phyloP scores from a whole-genome alignment of 2,888 invertebrate species.

The Bembecia ichneumoniformis region DNA sequence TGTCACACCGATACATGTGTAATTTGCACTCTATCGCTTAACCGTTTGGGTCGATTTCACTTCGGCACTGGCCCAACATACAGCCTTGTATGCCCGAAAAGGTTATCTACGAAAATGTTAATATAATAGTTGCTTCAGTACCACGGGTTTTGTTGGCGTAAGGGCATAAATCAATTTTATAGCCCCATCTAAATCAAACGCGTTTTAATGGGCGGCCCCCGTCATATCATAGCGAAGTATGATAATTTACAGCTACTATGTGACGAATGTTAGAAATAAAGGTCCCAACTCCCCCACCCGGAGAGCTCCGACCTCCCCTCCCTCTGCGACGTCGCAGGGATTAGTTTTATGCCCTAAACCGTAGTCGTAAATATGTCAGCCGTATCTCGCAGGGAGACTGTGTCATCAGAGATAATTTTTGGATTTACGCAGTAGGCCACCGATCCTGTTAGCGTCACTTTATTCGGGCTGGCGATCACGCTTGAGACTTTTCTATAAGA shows the following conservation, averaged over 20 bases:
- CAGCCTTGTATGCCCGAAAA: conserved; percentile 48
- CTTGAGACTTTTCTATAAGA: too few species aligned
- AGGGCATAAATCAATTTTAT: conserved; percentile 74
- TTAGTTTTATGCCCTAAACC: conserved; percentile 68
- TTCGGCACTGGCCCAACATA: conserved; percentile 23
- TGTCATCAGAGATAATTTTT: conserved; percentile 63
- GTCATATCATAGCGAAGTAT: conserved; percentile 73
- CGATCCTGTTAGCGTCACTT: not conserved
- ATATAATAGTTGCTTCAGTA: conserved; percentile 72
- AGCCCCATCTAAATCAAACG: conserved; percentile 74
- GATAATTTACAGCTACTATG: conserved; percentile 74
- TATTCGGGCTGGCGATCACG: not conserved
- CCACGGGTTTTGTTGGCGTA: conserved; percentile 72
- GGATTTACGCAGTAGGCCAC: conserved; percentile 46
- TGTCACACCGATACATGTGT: conserved; percentile 13
- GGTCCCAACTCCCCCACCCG: conserved; percentile 43
- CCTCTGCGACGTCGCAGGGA: conserved; percentile 35
- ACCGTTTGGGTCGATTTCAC: conserved; percentile 21
- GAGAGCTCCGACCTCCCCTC: conserved; percentile 16
- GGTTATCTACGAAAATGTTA: conserved; percentile 73
- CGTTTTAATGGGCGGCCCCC: conserved; percentile 74
- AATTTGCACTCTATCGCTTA: conserved; percentile 13
- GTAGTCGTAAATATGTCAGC: conserved; percentile 67
- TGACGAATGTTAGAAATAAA: conserved; percentile 74
- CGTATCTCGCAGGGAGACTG: conserved; percentile 53